A percentile compares a stretch with the other conserved stretches of the same genome.
Conservation (phyloP, 2,113 vertebrate genomes). For the Noturus placidus region DNA sequence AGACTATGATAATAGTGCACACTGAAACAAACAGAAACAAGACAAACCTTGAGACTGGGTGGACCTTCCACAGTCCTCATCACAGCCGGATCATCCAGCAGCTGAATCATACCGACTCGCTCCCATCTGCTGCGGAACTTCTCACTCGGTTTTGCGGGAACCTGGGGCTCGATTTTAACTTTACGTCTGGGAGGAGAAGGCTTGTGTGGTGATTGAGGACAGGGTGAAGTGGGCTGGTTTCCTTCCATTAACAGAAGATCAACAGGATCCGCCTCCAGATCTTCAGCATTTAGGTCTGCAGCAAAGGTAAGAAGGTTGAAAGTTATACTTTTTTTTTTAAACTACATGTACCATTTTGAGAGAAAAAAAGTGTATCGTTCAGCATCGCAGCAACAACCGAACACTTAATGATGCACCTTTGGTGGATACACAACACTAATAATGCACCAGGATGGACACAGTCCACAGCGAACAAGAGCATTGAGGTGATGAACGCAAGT, state of each 20-base stretch:
- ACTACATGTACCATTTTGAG: neutral
- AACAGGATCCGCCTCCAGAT: conserved; percentile 40
- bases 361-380: neutral
- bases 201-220: conserved; percentile 19
- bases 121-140: conserved; percentile 51
- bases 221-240: conserved; percentile 46
- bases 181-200: conserved; percentile 45
- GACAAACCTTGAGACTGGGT: conserved; percentile 75
- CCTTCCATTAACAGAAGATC: conserved; percentile 49
- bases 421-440: neutral
- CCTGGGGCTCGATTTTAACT: conserved; percentile 28
- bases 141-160: conserved; percentile 34
- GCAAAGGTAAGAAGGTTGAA: neutral
- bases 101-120: conserved; percentile 58
- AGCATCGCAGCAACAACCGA: neutral
- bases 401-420: neutral
- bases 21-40: neutral
- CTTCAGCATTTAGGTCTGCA: conserved; percentile 58
- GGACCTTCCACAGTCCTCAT: conserved; percentile 77
- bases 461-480: neutral
- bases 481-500: neutral
- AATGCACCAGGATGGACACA: neutral
- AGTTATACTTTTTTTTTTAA: neutral
- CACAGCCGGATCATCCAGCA: conserved; percentile 83
- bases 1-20: too few species aligned